phyloP scores from a whole-genome alignment of 37 sponge, comb jelly and placozoan genomes.

The Halisarca cf. caerulea region DNA sequence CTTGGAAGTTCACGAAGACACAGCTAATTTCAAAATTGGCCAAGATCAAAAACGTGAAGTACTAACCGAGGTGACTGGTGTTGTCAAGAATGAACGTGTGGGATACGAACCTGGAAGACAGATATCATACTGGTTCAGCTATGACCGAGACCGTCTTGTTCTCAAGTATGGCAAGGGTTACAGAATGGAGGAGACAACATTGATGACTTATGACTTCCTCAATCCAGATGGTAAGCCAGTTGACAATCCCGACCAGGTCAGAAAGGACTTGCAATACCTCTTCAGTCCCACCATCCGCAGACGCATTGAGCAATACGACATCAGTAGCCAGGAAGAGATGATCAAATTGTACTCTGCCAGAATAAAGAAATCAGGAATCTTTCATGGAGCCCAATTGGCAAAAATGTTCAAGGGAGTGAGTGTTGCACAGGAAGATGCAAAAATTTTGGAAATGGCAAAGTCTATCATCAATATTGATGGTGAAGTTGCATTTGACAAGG shows the following conservation, averaged over 20 bases:
- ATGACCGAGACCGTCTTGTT: slow-evolving; percentile 41
- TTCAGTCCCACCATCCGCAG: slow-evolving; percentile 29
- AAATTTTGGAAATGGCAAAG: not conserved
- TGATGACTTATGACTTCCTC: slow-evolving; percentile 44
- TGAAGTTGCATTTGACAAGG: slow-evolving; percentile 33
- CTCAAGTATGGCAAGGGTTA: slow-evolving; percentile 79
- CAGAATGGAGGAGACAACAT: slow-evolving; percentile 62
- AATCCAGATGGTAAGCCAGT: not conserved
- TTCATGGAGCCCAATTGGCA: slow-evolving; percentile 1
- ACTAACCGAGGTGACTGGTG: not conserved
- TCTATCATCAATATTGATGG: slow-evolving; percentile 40
- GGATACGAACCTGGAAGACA: slow-evolving; percentile 43
- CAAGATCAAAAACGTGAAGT: not conserved
- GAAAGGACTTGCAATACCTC: slow-evolving; percentile 30
- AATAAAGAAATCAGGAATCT: not conserved
- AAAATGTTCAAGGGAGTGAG: too few species aligned
- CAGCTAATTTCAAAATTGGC: slow-evolving; percentile 6
- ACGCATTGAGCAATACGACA: slow-evolving; percentile 50
- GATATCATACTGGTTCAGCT: slow-evolving; percentile 73
- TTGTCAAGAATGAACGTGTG: slow-evolving; percentile 5
- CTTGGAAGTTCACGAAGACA: slow-evolving; percentile 16
- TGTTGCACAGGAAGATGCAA: not conserved
- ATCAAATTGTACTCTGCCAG: not conserved
- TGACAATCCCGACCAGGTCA: not conserved
- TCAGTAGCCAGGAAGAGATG: not conserved